Conservation (phyloP, 2,888 invertebrate genomes). For the Idaea biselata region DNA sequence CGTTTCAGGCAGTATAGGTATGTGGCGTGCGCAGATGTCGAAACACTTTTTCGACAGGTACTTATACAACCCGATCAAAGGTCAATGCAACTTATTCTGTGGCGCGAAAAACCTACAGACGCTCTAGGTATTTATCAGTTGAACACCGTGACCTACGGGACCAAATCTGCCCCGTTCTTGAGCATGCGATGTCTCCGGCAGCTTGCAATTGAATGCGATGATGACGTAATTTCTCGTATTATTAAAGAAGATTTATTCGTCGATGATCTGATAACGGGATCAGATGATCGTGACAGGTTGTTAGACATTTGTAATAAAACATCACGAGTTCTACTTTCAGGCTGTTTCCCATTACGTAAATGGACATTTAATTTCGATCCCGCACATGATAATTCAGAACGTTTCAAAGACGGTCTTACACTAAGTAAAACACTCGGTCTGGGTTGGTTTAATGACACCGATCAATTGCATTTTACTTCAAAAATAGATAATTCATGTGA, state of each 20-base stretch:
- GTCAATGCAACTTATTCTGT: slow-evolving; percentile 38
- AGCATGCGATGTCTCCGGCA: slow-evolving; percentile 35
- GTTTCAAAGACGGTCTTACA: neutral
- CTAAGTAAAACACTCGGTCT: slow-evolving; percentile 17
- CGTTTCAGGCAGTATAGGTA: slow-evolving; percentile 27
- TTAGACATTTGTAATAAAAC: slow-evolving; percentile 16
- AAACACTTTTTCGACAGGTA: slow-evolving; percentile 39
- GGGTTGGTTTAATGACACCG: slow-evolving; percentile 14
- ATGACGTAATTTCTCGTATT: slow-evolving; percentile 24
- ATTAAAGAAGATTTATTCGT: slow-evolving; percentile 27
- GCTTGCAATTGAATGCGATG: slow-evolving; percentile 35
- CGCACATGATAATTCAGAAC: neutral
- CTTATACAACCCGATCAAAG: slow-evolving; percentile 30
- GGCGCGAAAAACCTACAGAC: slow-evolving; percentile 30
- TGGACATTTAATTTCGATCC: slow-evolving; percentile 25
- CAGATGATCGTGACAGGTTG: slow-evolving; percentile 15
- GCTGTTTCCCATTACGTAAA: slow-evolving; percentile 27
- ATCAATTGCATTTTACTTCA: slow-evolving; percentile 16
- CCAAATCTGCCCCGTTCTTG: slow-evolving; percentile 37
- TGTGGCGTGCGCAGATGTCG: slow-evolving; percentile 33
- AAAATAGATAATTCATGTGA: slow-evolving; percentile 6
- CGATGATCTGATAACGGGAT: slow-evolving; percentile 20
- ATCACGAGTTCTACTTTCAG: slow-evolving; percentile 16
- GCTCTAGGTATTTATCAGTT: slow-evolving; percentile 30
- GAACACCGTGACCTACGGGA: slow-evolving; percentile 36